A percentile compares a stretch with the other conserved stretches of the same genome.
These are phyloP conservation scores for Frieseomelitta varia DNA, from an alignment of 1,140 invertebrate species.

Conservation along the genomic window DNA sequence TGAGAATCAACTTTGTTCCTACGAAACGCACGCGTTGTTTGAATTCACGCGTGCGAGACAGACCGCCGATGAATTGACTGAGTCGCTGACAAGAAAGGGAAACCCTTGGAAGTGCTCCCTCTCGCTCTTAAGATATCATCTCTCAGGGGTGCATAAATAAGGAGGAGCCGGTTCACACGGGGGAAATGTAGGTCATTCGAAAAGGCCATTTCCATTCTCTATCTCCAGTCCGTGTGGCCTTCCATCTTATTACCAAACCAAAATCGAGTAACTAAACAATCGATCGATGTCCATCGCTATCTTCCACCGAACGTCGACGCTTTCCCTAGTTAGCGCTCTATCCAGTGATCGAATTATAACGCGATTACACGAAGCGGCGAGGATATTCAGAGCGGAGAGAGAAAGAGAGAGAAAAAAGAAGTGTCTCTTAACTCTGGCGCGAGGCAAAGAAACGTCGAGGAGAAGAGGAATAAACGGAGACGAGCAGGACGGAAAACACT, in stretches of 20 bases:
- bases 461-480: neutral
- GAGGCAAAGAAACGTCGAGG: neutral
- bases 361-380: neutral
- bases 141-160: neutral
- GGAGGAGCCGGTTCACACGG: neutral
- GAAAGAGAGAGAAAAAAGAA: neutral
- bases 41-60: constrained; percentile 7
- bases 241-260: neutral
- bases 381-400: neutral
- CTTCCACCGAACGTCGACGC: too few relatives aligned
- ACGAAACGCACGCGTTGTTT: neutral
- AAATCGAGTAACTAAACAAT: neutral
- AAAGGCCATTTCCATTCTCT: neutral
- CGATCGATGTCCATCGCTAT: neutral
- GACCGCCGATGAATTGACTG: constrained; percentile 2
- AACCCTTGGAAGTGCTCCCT: neutral
- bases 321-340: neutral
- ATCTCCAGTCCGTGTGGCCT: neutral
- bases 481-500: neutral
- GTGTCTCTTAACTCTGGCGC: neutral
- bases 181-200: neutral
- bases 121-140: neutral
- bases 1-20: neutral
- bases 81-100: neutral
- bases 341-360: neutral